phyloP scores from a whole-genome alignment of 1,140 invertebrate species.

The Copidosoma floridanum region DNA sequence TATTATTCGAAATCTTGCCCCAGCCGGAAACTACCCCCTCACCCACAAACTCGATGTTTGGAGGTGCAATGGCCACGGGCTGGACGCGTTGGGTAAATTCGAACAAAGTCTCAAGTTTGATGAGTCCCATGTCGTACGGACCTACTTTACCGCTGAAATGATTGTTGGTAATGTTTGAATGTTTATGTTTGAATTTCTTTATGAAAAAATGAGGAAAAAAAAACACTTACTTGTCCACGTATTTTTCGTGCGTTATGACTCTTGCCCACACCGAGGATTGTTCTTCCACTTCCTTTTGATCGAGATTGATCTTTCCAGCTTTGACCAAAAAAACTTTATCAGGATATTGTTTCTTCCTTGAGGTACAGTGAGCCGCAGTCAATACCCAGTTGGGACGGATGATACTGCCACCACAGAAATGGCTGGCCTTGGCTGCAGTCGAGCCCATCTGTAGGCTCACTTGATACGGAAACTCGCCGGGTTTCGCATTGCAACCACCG shows the following conservation, averaged over 20 bases:
- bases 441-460: slow-evolving; percentile 40
- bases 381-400: slow-evolving; percentile 50
- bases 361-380: slow-evolving; percentile 60
- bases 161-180: too few relatives aligned
- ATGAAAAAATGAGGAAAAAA: too few relatives aligned
- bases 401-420: slow-evolving; percentile 59
- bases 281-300: too few relatives aligned
- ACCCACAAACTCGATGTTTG: background rate
- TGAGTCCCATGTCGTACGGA: background rate
- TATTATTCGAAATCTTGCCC: background rate
- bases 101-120: background rate
- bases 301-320: too few relatives aligned
- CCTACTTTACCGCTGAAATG: background rate
- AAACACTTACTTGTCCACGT: too few relatives aligned
- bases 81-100: background rate
- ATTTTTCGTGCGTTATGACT: too few relatives aligned
- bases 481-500: slow-evolving; percentile 33
- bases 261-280: too few relatives aligned
- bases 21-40: background rate
- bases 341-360: too few relatives aligned
- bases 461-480: slow-evolving; percentile 50
- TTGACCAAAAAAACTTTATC: too few relatives aligned
- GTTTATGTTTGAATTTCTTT: too few relatives aligned
- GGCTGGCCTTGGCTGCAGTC: slow-evolving; percentile 27
- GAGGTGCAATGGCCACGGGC: background rate